These are phyloP conservation scores for Danio rerio DNA, from an alignment of 2,113 vertebrate species.

Conservation along the genomic window GRCz12tu NC_133199.1:5270501-5271000, in stretches of 20 bases:
- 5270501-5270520: conserved; percentile 42
- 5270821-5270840: neutral
- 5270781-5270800: neutral
- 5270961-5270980: too few species aligned
- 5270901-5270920: too few species aligned
- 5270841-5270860: too few species aligned
- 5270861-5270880: too few species aligned
- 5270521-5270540: conserved; percentile 30
- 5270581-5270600: conserved; percentile 14
- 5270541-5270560: conserved; percentile 34
- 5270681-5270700: neutral
- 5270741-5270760: neutral
- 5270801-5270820: neutral
- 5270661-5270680: neutral
- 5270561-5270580: conserved; percentile 38
- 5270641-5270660: neutral
- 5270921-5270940: too few species aligned
- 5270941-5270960: too few species aligned
- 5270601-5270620: neutral
- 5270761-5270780: conserved; percentile 1
- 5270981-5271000: too few species aligned
- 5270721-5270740: neutral
- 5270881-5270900: too few species aligned
- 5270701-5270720: neutral
- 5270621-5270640: neutral